Conservation (phyloP, 1,140 invertebrate genomes). For the Cylas formicarius region DNA sequence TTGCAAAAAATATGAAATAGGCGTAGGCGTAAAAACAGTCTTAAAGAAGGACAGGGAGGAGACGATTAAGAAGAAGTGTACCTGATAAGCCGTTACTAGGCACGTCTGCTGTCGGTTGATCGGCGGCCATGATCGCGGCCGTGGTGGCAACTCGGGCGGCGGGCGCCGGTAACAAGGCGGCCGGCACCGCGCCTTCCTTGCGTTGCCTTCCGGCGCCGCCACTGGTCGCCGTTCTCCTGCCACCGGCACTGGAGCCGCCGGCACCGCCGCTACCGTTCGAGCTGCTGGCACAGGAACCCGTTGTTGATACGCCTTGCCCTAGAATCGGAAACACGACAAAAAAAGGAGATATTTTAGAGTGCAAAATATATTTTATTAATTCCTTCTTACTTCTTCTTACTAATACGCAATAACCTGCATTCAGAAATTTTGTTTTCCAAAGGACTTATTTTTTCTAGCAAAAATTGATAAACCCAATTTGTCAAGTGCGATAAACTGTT, state of each 20-base stretch:
- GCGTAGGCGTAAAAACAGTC: too few species aligned
- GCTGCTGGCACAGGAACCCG: slow-evolving; percentile 70
- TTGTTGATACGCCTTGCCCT: slow-evolving; percentile 47
- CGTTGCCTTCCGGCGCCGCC: slow-evolving; percentile 36
- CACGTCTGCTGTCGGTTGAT: slow-evolving; percentile 33
- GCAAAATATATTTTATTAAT: slow-evolving; percentile 1
- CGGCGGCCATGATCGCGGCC: slow-evolving; percentile 31
- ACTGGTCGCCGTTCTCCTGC: slow-evolving; percentile 24
- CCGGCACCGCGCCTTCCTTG: slow-evolving; percentile 34
- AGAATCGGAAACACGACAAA: slow-evolving; percentile 10
- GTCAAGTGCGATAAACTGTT: too few species aligned
- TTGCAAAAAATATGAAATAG: too few species aligned
- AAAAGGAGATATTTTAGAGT: not conserved
- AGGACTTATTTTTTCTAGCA: too few species aligned
- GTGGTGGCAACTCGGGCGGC: slow-evolving; percentile 14
- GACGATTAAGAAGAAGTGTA: too few species aligned
- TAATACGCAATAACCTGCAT: too few species aligned
- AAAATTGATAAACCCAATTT: too few species aligned
- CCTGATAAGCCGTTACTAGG: slow-evolving; percentile 37
- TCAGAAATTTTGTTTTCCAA: too few species aligned
- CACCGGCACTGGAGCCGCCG: slow-evolving; percentile 34
- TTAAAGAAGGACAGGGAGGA: too few species aligned
- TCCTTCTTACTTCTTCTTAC: not conserved
- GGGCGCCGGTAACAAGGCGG: slow-evolving; percentile 18
- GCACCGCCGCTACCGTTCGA: slow-evolving; percentile 33